A percentile compares a stretch with the other conserved stretches of the same genome.
phyloP scores from a whole-genome alignment of 2,797 vertebrate species.

The Xenopus petersii region DNA sequence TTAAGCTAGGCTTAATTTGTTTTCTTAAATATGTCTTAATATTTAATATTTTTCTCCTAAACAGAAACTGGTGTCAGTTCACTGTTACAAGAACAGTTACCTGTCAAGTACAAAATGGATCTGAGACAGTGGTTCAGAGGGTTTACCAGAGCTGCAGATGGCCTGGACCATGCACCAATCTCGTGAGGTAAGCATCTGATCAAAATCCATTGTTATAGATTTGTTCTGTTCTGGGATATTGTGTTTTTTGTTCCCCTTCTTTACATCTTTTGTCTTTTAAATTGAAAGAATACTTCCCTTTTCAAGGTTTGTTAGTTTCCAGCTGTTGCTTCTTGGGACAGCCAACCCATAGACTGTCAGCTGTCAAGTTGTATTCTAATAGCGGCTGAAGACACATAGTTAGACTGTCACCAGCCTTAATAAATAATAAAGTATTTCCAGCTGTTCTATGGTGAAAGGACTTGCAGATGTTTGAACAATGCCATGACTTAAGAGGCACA shows the following conservation, averaged over 20 bases:
- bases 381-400: not conserved
- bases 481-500: too few relatives aligned
- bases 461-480: too few relatives aligned
- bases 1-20: too few relatives aligned
- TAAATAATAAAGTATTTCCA: not conserved
- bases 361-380: not conserved
- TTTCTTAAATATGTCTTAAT: too few relatives aligned
- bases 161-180: constrained; percentile 89
- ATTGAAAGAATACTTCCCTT: not conserved
- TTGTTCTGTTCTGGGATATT: not conserved
- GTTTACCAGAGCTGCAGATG: constrained; percentile 92
- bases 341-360: not conserved
- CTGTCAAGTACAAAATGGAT: constrained; percentile 93
- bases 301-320: not conserved
- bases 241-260: not conserved
- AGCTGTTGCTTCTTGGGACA: not conserved
- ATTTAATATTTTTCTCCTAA: constrained; percentile 42
- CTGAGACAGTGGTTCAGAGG: constrained; percentile 85
- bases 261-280: too few relatives aligned
- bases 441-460: too few relatives aligned
- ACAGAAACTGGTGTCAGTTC: constrained; percentile 94
- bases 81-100: constrained; percentile 84
- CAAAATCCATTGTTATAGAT: not conserved
- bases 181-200: constrained; percentile 79
- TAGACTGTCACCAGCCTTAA: not conserved